These are phyloP conservation scores for Lithophane semibrunnea DNA, from an alignment of 2,888 invertebrate species.

Conservation along the genomic window DNA sequence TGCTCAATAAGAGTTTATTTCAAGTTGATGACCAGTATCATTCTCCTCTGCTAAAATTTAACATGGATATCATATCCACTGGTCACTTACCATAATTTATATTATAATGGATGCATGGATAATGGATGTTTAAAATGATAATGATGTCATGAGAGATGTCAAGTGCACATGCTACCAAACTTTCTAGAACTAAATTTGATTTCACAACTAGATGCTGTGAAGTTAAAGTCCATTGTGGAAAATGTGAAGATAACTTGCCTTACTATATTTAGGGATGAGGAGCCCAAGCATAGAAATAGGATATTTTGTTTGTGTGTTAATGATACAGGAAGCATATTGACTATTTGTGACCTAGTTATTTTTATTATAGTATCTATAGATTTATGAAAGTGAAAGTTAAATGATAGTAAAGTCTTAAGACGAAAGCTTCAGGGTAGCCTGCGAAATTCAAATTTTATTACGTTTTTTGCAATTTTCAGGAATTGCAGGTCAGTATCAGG, in stretches of 20 bases:
- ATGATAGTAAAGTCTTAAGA: not conserved
- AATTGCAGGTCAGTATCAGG: no score
- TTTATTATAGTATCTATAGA: conserved; percentile 15
- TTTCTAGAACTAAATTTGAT: conserved; percentile 8
- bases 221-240: not conserved
- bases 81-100: conserved; percentile 17
- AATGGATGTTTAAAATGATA: conserved; percentile 28
- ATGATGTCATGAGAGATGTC: conserved; percentile 31
- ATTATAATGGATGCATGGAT: conserved; percentile 3
- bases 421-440: no score
- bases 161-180: conserved; percentile 37
- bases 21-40: not conserved
- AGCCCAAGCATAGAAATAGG: conserved; percentile 17
- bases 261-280: conserved; percentile 9
- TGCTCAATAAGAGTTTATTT: not conserved
- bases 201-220: not conserved
- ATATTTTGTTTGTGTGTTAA: conserved; percentile 1
- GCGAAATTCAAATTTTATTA: no score
- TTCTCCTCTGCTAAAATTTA: not conserved
- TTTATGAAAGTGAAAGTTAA: conserved; percentile 25
- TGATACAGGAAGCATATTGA: conserved; percentile 27
- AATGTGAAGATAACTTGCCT: not conserved
- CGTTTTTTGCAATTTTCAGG: no score
- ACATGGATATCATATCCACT: conserved; percentile 13
- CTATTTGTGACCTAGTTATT: conserved; percentile 8